Percentiles rank a stretch among this genome's conserved stretches.
phyloP scores from a whole-genome alignment of 2,888 invertebrate genomes.

The Monoplex corrugatus region DNA sequence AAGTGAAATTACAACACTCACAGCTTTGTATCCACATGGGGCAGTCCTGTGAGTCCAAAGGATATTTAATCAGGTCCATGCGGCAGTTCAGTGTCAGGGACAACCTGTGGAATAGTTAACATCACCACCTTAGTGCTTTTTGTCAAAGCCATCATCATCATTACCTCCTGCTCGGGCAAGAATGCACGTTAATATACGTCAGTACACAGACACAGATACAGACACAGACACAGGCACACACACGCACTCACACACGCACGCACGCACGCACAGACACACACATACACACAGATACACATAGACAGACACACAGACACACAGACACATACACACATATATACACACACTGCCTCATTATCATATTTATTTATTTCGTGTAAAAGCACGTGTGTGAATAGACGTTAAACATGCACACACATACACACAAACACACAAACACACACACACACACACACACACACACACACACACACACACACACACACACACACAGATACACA shows the following conservation, averaged over 20 bases:
- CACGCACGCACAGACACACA: too few species aligned
- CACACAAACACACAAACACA: background rate
- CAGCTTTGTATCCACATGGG: constrained; percentile 79
- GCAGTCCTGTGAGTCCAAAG: constrained; percentile 77
- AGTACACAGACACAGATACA: background rate
- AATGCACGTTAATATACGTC: background rate
- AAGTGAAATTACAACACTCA: constrained; percentile 65
- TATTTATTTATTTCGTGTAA: too few species aligned
- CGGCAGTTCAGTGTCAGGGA: constrained; percentile 87
- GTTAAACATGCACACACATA: background rate
- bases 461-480: constrained; percentile 9
- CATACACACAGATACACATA: too few species aligned
- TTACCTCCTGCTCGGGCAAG: background rate
- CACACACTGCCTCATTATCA: too few species aligned
- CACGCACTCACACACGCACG: too few species aligned
- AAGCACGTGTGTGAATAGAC: background rate
- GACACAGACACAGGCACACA: too few species aligned
- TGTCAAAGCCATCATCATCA: background rate
- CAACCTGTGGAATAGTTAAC: constrained; percentile 84
- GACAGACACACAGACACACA: too few species aligned
- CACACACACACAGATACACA: background rate
- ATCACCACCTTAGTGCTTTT: background rate
- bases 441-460: constrained; percentile 32
- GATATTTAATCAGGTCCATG: constrained; percentile 79
- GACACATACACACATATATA: too few species aligned